Percentiles rank a stretch among this genome's conserved stretches.
phyloP scores from a whole-genome alignment of 2,113 vertebrate genomes.

The Cottus gobio region DNA sequence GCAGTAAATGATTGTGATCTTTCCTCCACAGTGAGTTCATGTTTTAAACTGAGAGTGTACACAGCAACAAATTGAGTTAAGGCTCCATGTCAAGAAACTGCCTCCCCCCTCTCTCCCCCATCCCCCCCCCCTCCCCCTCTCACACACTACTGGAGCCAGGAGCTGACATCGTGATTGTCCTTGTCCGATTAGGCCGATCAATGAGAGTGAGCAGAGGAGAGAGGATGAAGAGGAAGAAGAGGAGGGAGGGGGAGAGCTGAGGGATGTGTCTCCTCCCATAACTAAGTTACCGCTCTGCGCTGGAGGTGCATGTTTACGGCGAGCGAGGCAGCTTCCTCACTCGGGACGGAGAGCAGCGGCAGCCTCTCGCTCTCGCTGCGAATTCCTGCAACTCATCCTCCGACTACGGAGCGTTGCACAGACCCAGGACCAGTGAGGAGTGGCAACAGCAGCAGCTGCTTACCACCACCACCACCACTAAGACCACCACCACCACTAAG shows the following conservation, averaged over 20 bases:
- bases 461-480: not conserved
- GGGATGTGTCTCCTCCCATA: conserved; percentile 78
- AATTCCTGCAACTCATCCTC: conserved; percentile 67
- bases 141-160: conserved; percentile 60
- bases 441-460: conserved; percentile 1
- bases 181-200: conserved; percentile 80
- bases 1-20: no score
- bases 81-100: conserved; percentile 32
- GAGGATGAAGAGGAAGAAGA: conserved; percentile 23
- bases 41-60: conserved; percentile 9
- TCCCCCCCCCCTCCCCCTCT: not conserved
- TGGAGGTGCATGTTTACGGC: conserved; percentile 84
- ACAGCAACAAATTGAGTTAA: conserved; percentile 67
- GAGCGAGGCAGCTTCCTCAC: conserved; percentile 78
- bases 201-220: conserved; percentile 66
- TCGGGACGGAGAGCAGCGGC: conserved; percentile 72
- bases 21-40: no score
- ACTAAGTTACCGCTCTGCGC: conserved; percentile 82
- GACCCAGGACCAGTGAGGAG: conserved; percentile 32
- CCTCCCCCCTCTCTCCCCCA: not conserved
- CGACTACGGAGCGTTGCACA: no score
- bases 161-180: conserved; percentile 82
- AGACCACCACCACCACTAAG: conserved; percentile 1
- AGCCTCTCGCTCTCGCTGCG: conserved; percentile 71
- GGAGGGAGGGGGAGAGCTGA: conserved; percentile 37